These are phyloP conservation scores for Ellobius talpinus DNA, from an alignment of 2,113 vertebrate species.

Conservation along the genomic window DNA sequence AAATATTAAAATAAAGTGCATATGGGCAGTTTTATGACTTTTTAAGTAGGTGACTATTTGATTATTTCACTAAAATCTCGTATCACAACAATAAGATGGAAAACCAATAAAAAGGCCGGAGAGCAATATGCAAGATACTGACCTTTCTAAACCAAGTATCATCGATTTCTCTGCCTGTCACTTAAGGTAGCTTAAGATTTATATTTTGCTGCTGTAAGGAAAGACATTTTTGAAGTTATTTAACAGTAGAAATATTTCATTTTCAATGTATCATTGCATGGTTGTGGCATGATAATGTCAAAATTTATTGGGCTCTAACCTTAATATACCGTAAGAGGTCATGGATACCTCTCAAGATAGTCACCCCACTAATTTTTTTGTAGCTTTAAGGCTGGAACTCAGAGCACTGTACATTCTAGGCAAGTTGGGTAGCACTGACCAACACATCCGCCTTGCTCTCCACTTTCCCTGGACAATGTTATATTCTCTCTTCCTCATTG, in stretches of 20 bases:
- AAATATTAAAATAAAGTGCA: conserved; percentile 42
- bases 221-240: not conserved
- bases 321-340: not conserved
- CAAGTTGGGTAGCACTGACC: not conserved
- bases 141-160: conserved; percentile 2
- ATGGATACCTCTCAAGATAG: not conserved
- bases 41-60: conserved; percentile 33
- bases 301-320: not conserved
- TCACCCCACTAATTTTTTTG: not conserved
- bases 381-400: not conserved
- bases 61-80: conserved; percentile 27
- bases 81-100: not conserved
- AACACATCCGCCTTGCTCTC: not conserved
- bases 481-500: not conserved
- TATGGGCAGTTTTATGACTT: not conserved
- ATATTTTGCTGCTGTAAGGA: not conserved
- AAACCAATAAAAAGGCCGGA: not conserved
- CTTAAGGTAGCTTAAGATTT: not conserved
- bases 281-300: not conserved
- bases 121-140: not conserved
- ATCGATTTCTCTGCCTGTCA: not conserved
- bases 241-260: not conserved
- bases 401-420: not conserved
- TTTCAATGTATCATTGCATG: not conserved
- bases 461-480: not conserved